A percentile compares a stretch with the other conserved stretches of the same genome.
These are phyloP conservation scores for Meta bourneti DNA, from an alignment of 2,888 invertebrate species.

Conservation along the genomic window DNA sequence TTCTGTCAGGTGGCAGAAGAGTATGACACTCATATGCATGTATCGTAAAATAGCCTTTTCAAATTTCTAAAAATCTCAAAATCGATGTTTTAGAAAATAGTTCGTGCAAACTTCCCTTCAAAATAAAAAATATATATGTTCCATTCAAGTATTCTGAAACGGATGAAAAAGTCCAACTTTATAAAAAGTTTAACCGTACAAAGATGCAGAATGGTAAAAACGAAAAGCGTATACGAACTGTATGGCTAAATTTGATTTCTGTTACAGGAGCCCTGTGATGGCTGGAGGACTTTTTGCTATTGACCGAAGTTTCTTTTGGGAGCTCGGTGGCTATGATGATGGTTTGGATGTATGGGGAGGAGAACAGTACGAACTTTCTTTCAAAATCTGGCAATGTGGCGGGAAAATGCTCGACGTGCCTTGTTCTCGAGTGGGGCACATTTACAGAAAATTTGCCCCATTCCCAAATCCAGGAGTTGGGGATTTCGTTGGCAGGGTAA, in stretches of 20 bases:
- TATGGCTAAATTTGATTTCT: conserved; percentile 84
- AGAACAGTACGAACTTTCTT: conserved; percentile 97
- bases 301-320: conserved; percentile 94
- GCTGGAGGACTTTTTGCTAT: conserved; percentile 99
- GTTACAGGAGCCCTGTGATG: conserved; percentile 96
- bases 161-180: too few species aligned
- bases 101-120: too few species aligned
- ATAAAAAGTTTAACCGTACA: too few species aligned
- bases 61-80: too few species aligned
- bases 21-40: too few species aligned
- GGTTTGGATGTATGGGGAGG: conserved; percentile 98
- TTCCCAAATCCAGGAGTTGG: conserved; percentile 95
- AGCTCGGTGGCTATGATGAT: conserved; percentile 95
- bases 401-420: conserved; percentile 95
- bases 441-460: conserved; percentile 91
- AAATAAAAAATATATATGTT: too few species aligned
- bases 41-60: too few species aligned
- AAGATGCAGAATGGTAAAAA: too few species aligned
- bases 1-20: too few species aligned
- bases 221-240: too few species aligned
- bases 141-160: too few species aligned
- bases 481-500: conserved; percentile 90
- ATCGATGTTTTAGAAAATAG: too few species aligned
- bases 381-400: conserved; percentile 98
- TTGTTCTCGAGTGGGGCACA: conserved; percentile 95